Base-by-base conservation (phyloP, 2,888 invertebrate genomes). In the Xanthostigma xanthostigma region DNA sequence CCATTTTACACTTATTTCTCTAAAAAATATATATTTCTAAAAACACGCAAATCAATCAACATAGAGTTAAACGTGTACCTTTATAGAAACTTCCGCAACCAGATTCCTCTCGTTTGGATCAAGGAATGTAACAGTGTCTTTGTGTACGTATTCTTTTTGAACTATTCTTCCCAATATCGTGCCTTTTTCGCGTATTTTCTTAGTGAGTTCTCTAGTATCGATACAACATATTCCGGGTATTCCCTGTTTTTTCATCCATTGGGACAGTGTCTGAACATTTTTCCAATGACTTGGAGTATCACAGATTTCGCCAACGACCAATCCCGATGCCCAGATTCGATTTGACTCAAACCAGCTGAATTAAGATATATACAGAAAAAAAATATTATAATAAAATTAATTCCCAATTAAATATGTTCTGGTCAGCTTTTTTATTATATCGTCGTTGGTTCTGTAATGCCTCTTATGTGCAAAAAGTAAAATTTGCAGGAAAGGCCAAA, bases 151-250 rank as follows among this genome's bases (percentile, higher is more conserved):
- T n/a, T 72, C 57, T 13, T 72, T 70, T 56, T 77, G 78, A 2
- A 80, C 66, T 48, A 83, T 79, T 44, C 75, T 69, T 3, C 81
- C 81, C 40, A 95, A 72, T 61, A 93, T 81, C 2, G 89, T 84
- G 17, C 97, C 97, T 57, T 81, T 80, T 58, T 88, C 84, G 9
- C 97, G 77, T 40, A 99, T 86, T 58, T 84, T 82, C 66, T 92
- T 89, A 0, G 98, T 98, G 33, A 99, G 71, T 0, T 84, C 81
- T 51, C 98, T 75, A 0, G 97, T 97, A 64, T 99, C 98, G 52
- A 98, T 78, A 39, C 90, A 94, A 66, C 81, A 82, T 27, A 96
- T 81, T 1, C 94, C 96, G 2, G 94, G 91, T 36, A 96, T 71
- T 27, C 80, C 75, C 57, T 86, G 76, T 36, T 78, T 72, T 50